phyloP scores from a whole-genome alignment of 2,797 vertebrate genomes.

The Anomalospiza imberbis region DNA sequence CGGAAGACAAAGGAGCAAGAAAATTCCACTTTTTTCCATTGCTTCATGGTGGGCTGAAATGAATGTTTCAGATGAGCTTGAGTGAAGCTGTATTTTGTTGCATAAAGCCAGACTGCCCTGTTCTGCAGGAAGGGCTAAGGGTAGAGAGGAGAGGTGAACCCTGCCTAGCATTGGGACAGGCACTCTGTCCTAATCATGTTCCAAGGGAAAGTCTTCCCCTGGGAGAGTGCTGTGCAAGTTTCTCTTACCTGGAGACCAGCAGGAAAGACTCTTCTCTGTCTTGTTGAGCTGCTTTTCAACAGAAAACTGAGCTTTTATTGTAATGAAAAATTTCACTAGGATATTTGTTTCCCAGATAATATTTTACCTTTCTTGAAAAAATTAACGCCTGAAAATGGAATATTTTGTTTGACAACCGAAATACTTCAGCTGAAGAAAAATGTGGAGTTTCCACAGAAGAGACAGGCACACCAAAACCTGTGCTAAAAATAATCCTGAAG shows the following conservation, averaged over 20 bases:
- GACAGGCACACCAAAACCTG: neutral
- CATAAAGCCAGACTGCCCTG: neutral
- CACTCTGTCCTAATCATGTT: neutral
- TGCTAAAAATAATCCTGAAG: neutral
- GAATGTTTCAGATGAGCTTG: neutral
- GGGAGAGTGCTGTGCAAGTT: neutral
- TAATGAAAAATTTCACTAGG: neutral
- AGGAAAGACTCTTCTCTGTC: neutral
- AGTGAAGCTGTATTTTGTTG: neutral
- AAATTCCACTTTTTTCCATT: neutral
- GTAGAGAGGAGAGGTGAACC: neutral
- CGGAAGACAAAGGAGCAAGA: neutral
- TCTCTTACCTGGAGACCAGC: neutral
- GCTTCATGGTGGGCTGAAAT: neutral
- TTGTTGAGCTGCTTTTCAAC: neutral
- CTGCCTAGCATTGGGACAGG: accelerated
- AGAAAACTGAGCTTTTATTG: neutral
- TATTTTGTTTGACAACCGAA: neutral
- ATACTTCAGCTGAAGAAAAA: neutral
- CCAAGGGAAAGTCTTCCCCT: neutral
- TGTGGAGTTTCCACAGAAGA: neutral
- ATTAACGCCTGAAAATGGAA: neutral
- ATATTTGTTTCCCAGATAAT: neutral
- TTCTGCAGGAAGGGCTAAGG: neutral
- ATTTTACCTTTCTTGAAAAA: neutral